These are phyloP conservation scores for Centrocercus urophasianus DNA, from an alignment of 2,113 vertebrate genomes.

Conservation along the genomic window DNA sequence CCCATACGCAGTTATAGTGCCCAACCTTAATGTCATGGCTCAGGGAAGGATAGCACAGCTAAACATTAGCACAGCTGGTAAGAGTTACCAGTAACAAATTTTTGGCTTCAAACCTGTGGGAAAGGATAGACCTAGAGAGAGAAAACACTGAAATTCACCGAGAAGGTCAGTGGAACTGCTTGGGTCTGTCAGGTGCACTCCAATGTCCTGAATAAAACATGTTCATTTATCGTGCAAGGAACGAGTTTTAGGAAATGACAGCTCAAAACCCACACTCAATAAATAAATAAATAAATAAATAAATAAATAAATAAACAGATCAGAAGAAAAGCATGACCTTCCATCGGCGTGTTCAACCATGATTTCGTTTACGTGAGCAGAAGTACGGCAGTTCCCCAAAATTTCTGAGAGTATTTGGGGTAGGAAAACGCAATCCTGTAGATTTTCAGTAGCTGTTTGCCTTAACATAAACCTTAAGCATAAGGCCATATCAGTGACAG, in stretches of 20 bases:
- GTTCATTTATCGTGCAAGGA: neutral
- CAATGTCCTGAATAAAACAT: conserved; percentile 18
- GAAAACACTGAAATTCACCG: conserved; percentile 32
- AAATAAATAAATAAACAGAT: neutral
- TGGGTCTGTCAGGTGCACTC: neutral
- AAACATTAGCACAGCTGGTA: neutral
- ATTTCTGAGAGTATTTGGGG: neutral
- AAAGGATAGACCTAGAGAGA: neutral
- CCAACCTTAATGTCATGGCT: neutral
- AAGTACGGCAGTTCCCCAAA: neutral
- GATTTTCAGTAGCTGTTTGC: neutral
- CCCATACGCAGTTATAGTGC: neutral
- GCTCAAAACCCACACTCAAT: neutral
- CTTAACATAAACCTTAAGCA: neutral
- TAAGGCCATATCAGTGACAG: rapidly evolving
- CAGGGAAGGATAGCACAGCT: neutral
- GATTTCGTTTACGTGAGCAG: neutral
- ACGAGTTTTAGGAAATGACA: neutral
- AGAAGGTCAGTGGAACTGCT: neutral
- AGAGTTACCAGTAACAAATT: neutral
- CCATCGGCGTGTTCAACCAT: neutral
- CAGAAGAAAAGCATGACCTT: neutral
- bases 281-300: neutral
- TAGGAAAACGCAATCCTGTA: neutral
- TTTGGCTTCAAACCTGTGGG: neutral